Evolutionary conservation across 1,140 invertebrate species (phyloP).

Genomic region (Araneus ventricosus): DNA sequence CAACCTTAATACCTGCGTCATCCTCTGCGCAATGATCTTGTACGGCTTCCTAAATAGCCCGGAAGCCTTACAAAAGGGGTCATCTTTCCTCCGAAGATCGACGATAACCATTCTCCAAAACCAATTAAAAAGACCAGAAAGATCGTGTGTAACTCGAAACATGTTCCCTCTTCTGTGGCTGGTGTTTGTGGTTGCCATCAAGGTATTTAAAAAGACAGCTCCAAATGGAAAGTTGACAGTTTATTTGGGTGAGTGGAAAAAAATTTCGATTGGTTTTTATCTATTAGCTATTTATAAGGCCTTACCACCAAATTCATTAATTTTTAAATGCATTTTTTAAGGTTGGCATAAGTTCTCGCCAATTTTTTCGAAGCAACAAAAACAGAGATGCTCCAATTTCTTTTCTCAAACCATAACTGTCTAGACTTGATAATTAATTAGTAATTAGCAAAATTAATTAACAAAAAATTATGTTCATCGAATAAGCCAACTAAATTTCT

Average conservation of each 20-base stretch:
- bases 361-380: too few species aligned
- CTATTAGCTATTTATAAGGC: too few species aligned
- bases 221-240: slow-evolving; percentile 84
- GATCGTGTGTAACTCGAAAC: neutral
- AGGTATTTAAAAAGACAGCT: slow-evolving; percentile 76
- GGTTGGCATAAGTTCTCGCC: too few species aligned
- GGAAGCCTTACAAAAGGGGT: slow-evolving; percentile 24
- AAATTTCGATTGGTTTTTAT: too few species aligned
- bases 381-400: too few species aligned
- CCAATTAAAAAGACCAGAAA: neutral
- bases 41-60: neutral
- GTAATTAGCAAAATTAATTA: too few species aligned
- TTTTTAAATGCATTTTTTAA: too few species aligned
- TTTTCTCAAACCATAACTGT: too few species aligned
- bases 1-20: neutral
- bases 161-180: slow-evolving; percentile 70
- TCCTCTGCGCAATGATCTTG: neutral
- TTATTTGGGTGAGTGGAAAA: slow-evolving; percentile 54
- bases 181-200: slow-evolving; percentile 75
- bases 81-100: neutral
- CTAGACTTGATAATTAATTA: too few species aligned
- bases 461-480: too few species aligned
- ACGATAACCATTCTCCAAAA: neutral
- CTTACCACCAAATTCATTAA: too few species aligned
- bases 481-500: too few species aligned